phyloP scores from a whole-genome alignment of 2,888 invertebrate genomes.

The Dinocampus coccinellae region DNA sequence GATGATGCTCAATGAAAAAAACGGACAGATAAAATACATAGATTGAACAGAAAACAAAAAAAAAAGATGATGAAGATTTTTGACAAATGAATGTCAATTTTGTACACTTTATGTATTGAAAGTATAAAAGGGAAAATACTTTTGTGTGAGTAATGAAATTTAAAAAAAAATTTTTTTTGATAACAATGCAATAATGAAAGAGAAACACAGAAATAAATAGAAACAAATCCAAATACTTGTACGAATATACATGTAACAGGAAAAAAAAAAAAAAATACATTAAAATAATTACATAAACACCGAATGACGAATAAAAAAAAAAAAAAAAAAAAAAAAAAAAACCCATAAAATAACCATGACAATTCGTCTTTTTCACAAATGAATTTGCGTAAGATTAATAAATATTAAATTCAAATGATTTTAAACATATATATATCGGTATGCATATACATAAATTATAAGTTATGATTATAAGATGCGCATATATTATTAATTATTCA shows the following conservation, averaged over 20 bases:
- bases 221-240: neutral
- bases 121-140: conserved; percentile 43
- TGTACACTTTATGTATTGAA: conserved; percentile 62
- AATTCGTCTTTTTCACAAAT: conserved; percentile 63
- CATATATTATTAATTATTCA: conserved; percentile 50
- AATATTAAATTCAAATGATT: conserved; percentile 35
- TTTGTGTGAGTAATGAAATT: neutral
- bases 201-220: neutral
- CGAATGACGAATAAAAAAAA: too few relatives aligned
- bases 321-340: conserved; percentile 40
- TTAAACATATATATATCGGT: conserved; percentile 42
- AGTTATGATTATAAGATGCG: conserved; percentile 27
- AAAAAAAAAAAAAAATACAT: too few relatives aligned
- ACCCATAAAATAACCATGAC: neutral
- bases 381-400: conserved; percentile 57
- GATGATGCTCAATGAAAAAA: conserved; percentile 47
- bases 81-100: conserved; percentile 48
- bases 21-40: conserved; percentile 47
- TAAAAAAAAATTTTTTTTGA: neutral
- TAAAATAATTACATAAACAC: conserved; percentile 34
- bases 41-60: conserved; percentile 64
- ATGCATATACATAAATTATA: conserved; percentile 41
- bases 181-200: neutral
- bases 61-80: neutral
- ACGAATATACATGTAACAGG: conserved; percentile 45